phyloP scores from a whole-genome alignment of 2,888 invertebrate species.

The Griposia aprilina region DNA sequence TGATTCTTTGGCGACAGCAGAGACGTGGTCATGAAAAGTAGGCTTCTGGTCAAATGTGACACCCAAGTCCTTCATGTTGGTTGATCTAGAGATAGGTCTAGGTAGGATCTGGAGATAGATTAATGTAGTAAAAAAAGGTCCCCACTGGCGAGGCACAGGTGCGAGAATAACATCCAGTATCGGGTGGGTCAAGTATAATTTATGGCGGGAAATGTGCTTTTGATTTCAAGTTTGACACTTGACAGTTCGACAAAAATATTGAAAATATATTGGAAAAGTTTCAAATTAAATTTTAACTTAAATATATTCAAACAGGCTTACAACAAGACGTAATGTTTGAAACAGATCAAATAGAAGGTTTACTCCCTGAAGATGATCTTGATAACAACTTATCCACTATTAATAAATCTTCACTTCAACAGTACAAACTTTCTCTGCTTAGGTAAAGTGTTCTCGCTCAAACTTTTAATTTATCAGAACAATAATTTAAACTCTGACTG shows the following conservation, averaged over 20 bases:
- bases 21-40: too few relatives aligned
- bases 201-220: slow-evolving; percentile 22
- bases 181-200: neutral
- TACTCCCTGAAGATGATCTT: slow-evolving; percentile 67
- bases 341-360: slow-evolving; percentile 53
- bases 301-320: neutral
- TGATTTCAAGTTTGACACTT: slow-evolving; percentile 25
- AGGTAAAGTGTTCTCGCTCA: slow-evolving; percentile 63
- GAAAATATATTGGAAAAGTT: neutral
- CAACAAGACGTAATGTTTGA: slow-evolving; percentile 56
- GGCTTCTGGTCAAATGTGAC: too few relatives aligned
- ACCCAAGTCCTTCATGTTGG: too few relatives aligned
- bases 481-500: neutral
- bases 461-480: neutral
- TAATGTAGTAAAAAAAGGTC: too few relatives aligned
- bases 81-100: too few relatives aligned
- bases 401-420: slow-evolving; percentile 71
- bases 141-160: neutral
- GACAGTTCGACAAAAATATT: neutral
- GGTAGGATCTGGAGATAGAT: too few relatives aligned
- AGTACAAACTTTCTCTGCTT: slow-evolving; percentile 72
- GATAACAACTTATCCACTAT: slow-evolving; percentile 67
- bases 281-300: neutral
- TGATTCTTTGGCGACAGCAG: too few relatives aligned
- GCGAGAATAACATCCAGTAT: slow-evolving; percentile 1